Conservation (phyloP, 2,113 vertebrate genomes). For the Erpornis zantholeuca region DNA sequence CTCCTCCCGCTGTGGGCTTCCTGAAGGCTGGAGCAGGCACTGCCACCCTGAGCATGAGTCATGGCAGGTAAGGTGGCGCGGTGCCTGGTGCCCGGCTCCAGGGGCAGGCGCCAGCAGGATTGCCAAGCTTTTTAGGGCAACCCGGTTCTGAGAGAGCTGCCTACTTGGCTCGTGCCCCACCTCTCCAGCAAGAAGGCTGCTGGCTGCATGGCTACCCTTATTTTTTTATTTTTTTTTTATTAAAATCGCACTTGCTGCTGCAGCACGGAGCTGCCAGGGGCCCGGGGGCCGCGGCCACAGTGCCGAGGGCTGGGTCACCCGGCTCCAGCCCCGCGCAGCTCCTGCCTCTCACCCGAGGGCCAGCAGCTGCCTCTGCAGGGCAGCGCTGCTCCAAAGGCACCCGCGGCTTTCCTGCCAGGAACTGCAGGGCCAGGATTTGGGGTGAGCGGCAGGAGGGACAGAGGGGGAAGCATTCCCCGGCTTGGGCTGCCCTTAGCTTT, state of each 20-base stretch:
- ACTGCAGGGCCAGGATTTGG: neutral
- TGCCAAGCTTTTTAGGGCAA: neutral
- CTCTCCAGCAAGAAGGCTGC: neutral
- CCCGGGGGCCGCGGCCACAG: neutral
- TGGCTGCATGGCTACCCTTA: neutral
- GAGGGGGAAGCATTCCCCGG: too few species aligned
- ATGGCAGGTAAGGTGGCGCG: neutral
- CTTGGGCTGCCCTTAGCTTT: neutral
- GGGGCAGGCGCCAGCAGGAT: neutral
- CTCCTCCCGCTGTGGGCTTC: neutral
- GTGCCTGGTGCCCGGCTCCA: neutral
- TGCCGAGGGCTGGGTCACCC: neutral
- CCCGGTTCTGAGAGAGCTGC: neutral
- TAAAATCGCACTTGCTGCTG: neutral
- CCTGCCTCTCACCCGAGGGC: neutral
- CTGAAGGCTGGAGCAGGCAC: neutral
- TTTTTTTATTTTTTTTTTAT: neutral
- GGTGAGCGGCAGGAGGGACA: too few species aligned
- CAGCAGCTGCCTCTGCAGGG: accelerated
- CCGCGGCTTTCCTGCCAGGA: neutral
- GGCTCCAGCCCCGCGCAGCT: neutral
- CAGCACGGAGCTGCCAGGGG: accelerated
- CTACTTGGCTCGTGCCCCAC: neutral
- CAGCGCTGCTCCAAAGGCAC: neutral
- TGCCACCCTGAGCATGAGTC: neutral